Evolutionary conservation across 2,888 invertebrate genomes (phyloP).

Genomic region (Hyalella azteca): DNA sequence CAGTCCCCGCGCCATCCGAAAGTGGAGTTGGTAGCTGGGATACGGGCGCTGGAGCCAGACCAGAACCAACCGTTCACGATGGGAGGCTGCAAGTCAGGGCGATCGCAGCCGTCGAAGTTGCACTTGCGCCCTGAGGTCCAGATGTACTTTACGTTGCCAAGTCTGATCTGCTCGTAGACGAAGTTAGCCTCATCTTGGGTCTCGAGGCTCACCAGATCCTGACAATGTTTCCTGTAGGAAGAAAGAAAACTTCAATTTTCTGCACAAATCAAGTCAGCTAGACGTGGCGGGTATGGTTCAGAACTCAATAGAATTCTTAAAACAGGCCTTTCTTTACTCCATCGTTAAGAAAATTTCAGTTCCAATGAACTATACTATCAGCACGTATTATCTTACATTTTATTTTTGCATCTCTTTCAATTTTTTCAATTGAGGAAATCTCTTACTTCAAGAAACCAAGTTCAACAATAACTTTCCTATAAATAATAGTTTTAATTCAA

Average conservation of each 20-base stretch:
- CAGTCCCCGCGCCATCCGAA: slow-evolving; percentile 48
- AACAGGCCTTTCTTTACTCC: too few relatives aligned
- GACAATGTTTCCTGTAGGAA: slow-evolving; percentile 56
- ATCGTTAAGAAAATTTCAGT: too few relatives aligned
- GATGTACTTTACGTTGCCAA: slow-evolving; percentile 69
- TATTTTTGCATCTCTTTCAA: too few relatives aligned
- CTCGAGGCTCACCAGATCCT: slow-evolving; percentile 58
- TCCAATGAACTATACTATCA: too few relatives aligned
- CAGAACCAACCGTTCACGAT: slow-evolving; percentile 92
- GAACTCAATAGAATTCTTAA: too few relatives aligned
- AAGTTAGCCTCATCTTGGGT: slow-evolving; percentile 53
- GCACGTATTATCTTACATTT: too few relatives aligned
- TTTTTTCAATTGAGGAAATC: too few relatives aligned
- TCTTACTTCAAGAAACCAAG: too few relatives aligned
- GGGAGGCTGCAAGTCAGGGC: slow-evolving; percentile 75
- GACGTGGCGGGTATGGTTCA: too few relatives aligned
- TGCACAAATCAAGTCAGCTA: too few relatives aligned
- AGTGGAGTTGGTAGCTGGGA: slow-evolving; percentile 80
- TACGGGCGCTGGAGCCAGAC: slow-evolving; percentile 90
- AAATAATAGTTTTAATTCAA: too few relatives aligned
- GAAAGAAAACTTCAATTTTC: neutral
- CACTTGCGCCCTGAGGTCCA: slow-evolving; percentile 93
- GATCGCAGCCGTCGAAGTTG: slow-evolving; percentile 89
- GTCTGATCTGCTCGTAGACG: slow-evolving; percentile 43
- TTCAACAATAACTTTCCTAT: too few relatives aligned